phyloP scores from a whole-genome alignment of 2,797 vertebrate genomes.

The Mormyrus proboscirostris region DNA sequence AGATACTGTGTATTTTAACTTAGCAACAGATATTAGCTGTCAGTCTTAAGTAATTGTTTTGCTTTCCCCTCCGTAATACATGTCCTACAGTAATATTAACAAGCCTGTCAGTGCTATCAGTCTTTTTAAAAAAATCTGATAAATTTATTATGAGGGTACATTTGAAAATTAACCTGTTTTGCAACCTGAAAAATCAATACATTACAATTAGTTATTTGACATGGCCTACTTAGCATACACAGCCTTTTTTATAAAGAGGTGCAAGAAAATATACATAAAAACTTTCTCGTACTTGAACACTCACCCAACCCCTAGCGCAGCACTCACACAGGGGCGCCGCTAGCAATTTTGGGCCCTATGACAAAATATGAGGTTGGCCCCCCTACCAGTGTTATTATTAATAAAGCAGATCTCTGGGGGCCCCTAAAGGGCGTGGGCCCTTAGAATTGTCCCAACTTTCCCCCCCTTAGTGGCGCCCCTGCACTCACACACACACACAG shows the following conservation, averaged over 20 bases:
- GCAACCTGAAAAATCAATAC: background rate
- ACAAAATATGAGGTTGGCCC: no score
- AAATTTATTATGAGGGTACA: background rate
- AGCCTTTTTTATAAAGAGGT: background rate
- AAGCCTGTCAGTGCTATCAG: background rate
- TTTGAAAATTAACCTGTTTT: background rate
- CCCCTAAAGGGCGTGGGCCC: no score
- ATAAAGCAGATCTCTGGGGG: no score
- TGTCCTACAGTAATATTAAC: background rate
- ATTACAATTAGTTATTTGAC: background rate
- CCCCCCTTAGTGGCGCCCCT: no score
- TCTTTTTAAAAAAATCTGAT: background rate
- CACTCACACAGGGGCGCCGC: background rate
- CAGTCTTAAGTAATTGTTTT: background rate
- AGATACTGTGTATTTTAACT: background rate
- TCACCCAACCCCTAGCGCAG: background rate
- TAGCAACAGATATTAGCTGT: background rate
- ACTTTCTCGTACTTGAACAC: background rate
- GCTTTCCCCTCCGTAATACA: background rate
- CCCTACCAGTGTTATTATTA: no score
- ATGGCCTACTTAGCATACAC: background rate
- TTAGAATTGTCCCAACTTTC: no score
- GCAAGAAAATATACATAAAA: background rate
- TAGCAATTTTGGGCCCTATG: no score
- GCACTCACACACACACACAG: no score